Base-by-base conservation (phyloP, 2,113 vertebrate genomes). In the Tachysurus vachellii region DNA sequence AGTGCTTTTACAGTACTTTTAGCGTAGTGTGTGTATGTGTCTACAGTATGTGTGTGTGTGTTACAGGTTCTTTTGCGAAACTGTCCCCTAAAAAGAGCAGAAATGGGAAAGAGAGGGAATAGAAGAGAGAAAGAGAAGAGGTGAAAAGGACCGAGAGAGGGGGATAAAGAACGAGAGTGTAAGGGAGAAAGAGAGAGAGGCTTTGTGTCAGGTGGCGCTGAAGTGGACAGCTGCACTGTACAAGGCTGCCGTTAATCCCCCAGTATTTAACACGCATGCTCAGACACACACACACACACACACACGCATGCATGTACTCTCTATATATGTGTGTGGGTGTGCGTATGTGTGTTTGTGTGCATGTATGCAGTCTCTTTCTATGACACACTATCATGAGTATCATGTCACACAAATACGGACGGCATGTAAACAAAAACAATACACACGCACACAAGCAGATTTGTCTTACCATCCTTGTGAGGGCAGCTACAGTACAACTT, bases 211-310 rank as follows among this genome's bases (percentile, higher is more conserved):
- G 87, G 87, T 90, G 89, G 81, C 84, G 61, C 82, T 90, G 89
- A 88, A 90, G 87, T 88, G 85, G 89, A 85, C 89, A 90, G 89
- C 89, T 90, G 87, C 87, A 85, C 89, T 88, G 89, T 90, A 87
- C 87, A 86, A 36, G 73, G 42, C 82, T 84, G 57, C 83, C 84
- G 53, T 87, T 85, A 59, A 85, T 85, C 21, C 28, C 53, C 28
- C 53, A 53, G 36, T n/a, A 36, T 36, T 31, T 62, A 68, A 31
- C 82, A 83, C 64, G 23, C 64, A 36, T 47, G 54, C 57, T 28
- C 80, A n/a, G 36, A 82, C 57, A 82, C 62, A 54, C 84, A 64
- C 84, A 19, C 73, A 85, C 79, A 73, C 62, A 64, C 36, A 31
- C 21, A 16, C 14, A 16, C 36, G 2, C 36, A 36, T 2, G 2